These are phyloP conservation scores for Ondatra zibethicus DNA, from an alignment of 2,113 vertebrate species.

Conservation along the genomic window DNA sequence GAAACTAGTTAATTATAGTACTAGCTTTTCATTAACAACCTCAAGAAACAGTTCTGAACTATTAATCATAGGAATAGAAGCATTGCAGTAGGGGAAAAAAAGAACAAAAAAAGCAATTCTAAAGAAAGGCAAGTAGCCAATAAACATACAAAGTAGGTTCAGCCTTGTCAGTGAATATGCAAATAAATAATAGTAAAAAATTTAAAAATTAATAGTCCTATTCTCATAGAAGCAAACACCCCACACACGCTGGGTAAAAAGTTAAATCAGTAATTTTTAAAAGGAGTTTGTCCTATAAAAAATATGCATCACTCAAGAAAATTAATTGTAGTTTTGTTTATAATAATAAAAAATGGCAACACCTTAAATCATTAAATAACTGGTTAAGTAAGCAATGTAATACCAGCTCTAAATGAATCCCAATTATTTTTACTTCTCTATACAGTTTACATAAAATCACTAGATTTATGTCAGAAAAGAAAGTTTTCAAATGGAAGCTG, in stretches of 20 bases:
- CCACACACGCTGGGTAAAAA: not conserved
- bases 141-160: not conserved
- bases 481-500: not conserved
- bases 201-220: not conserved
- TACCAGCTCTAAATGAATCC: not conserved
- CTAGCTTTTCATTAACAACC: not conserved
- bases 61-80: constrained; percentile 31
- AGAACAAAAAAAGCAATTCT: not conserved
- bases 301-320: constrained; percentile 33
- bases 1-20: not conserved
- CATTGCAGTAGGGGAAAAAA: not conserved
- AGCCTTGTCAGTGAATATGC: not conserved
- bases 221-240: not conserved
- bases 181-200: not conserved
- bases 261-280: constrained; percentile 6
- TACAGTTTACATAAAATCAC: constrained; percentile 31
- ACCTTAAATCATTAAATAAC: not conserved
- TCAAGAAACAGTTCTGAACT: constrained; percentile 34
- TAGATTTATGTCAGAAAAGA: constrained; percentile 45
- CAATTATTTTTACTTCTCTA: constrained; percentile 34
- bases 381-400: not conserved
- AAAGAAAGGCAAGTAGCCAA: not conserved
- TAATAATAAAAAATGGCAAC: not conserved
- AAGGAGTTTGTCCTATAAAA: constrained; percentile 25
- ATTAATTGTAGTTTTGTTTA: constrained; percentile 41